Percentiles rank a stretch among this genome's conserved stretches.
Evolutionary conservation across 2,888 invertebrate genomes (phyloP).

Genomic region (Eristalis arbustorum): DNA sequence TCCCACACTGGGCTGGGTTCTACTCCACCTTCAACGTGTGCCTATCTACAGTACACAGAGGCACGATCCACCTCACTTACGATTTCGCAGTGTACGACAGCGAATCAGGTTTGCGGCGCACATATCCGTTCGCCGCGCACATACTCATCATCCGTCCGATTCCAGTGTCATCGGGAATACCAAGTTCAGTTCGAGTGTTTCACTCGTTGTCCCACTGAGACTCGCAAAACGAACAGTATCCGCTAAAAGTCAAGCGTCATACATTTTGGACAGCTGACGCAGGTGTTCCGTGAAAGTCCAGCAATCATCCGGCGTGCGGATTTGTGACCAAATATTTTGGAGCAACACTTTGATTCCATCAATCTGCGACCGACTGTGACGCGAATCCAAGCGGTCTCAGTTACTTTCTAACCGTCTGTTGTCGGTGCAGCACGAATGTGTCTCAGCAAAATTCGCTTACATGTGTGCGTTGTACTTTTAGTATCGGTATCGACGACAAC

Average conservation of each 20-base stretch:
- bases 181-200: constrained; percentile 17
- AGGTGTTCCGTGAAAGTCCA: constrained; percentile 18
- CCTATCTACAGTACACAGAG: constrained; percentile 15
- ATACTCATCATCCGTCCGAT: constrained; percentile 19
- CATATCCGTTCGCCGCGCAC: constrained; percentile 42
- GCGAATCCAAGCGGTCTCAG: constrained; percentile 1
- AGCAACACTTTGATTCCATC: not conserved
- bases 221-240: not conserved
- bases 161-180: constrained; percentile 17
- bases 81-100: constrained; percentile 52
- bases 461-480: constrained; percentile 27
- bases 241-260: not conserved
- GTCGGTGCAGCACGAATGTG: constrained; percentile 7
- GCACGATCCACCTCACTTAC: constrained; percentile 40
- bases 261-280: constrained; percentile 11
- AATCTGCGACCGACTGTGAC: constrained; percentile 16
- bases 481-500: not conserved
- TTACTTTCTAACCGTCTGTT: constrained; percentile 19
- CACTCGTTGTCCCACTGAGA: constrained; percentile 19
- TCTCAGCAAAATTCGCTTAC: not conserved
- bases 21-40: constrained; percentile 6
- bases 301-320: constrained; percentile 2
- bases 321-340: constrained; percentile 10
- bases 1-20: constrained; percentile 17
- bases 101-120: constrained; percentile 53